phyloP scores from a whole-genome alignment of 2,888 invertebrate genomes.

The Bombyx huttoni region DNA sequence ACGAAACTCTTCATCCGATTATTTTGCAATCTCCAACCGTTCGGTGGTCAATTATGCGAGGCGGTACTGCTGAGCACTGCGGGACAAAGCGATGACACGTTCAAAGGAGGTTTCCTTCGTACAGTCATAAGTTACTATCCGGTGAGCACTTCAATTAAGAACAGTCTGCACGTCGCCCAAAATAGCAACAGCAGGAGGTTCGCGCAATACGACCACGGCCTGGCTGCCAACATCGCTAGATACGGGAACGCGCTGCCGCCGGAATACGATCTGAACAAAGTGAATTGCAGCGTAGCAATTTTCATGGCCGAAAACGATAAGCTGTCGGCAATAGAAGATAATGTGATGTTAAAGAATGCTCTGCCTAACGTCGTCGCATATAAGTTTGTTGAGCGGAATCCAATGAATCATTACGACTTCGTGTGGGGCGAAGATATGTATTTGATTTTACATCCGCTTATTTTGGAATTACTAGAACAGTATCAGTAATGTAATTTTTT shows the following conservation, averaged over 20 bases:
- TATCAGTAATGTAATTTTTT: neutral
- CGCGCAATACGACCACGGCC: neutral
- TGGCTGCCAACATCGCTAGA: neutral
- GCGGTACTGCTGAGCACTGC: neutral
- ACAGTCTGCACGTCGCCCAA: neutral
- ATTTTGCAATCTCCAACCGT: neutral
- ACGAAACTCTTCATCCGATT: neutral
- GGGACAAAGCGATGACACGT: neutral
- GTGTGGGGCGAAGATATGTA: neutral
- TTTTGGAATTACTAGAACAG: neutral
- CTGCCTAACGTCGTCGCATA: neutral
- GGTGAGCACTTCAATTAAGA: neutral
- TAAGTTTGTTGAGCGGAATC: neutral
- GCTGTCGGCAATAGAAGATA: neutral
- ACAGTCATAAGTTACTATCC: neutral
- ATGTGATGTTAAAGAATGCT: neutral
- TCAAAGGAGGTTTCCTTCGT: neutral
- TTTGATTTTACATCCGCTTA: neutral
- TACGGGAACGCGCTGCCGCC: neutral
- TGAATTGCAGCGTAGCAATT: neutral
- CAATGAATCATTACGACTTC: neutral
- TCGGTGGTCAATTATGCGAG: neutral
- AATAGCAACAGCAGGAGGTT: neutral
- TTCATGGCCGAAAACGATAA: neutral
- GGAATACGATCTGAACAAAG: neutral